Evolutionary conservation across 1,140 invertebrate genomes (phyloP).

Genomic region (Sitophilus oryzae): DNA sequence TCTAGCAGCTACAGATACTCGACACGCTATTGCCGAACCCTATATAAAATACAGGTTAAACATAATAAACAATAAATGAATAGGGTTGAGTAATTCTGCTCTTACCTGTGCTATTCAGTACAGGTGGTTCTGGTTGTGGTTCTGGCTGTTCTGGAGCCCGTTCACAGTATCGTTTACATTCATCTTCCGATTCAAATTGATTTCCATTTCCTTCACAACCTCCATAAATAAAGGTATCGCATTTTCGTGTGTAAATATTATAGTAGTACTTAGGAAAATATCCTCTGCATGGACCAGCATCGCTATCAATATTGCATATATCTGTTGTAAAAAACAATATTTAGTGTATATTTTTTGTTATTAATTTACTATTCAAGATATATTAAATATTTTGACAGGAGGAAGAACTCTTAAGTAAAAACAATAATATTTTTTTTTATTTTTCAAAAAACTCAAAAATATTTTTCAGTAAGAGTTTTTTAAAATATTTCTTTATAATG

Average conservation of each 20-base stretch:
- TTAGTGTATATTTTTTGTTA: not conserved
- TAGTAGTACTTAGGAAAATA: conserved; percentile 64
- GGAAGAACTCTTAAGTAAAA: no score
- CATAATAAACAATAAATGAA: no score
- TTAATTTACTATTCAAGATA: not conserved
- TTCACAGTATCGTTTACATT: conserved; percentile 64
- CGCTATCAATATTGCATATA: conserved; percentile 55
- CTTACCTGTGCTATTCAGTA: conserved; percentile 29
- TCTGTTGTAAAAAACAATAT: conserved; percentile 45
- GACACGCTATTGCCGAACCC: no score
- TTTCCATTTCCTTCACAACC: conserved; percentile 85
- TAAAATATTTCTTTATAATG: conserved; percentile 8
- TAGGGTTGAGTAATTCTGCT: not conserved
- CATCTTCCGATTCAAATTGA: conserved; percentile 63
- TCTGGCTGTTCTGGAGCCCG: conserved; percentile 41
- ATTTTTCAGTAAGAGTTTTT: no score
- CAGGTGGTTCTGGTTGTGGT: conserved; percentile 24
- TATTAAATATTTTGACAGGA: no score
- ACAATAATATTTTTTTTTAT: no score
- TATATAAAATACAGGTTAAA: no score
- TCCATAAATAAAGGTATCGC: conserved; percentile 69
- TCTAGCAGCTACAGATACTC: no score
- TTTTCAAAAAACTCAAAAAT: no score
- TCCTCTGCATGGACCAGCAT: conserved; percentile 63
- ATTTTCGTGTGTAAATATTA: conserved; percentile 51